phyloP scores from a whole-genome alignment of 2,888 invertebrate genomes.

The Aspidapion aeneum region DNA sequence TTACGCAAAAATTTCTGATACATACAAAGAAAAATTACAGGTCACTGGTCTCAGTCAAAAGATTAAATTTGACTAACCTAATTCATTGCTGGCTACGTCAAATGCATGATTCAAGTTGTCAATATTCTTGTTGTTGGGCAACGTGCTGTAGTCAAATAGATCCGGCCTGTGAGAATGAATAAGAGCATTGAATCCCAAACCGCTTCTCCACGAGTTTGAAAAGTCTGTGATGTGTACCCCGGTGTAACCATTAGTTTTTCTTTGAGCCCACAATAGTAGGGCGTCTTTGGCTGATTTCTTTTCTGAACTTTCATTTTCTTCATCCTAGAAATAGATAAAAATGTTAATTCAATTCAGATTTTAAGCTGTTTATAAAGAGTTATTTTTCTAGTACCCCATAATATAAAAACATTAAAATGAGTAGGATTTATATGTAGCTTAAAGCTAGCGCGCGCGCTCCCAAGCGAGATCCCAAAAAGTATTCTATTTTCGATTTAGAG shows the following conservation, averaged over 20 bases:
- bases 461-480: no score
- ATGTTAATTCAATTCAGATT: no score
- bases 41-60: no score
- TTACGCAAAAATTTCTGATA: no score
- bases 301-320: slow-evolving; percentile 94
- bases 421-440: no score
- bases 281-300: slow-evolving; percentile 99
- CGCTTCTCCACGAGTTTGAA: slow-evolving; percentile 92
- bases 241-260: slow-evolving; percentile 93
- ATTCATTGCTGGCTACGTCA: slow-evolving; percentile 86
- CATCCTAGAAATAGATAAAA: slow-evolving; percentile 68
- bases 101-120: slow-evolving; percentile 98
- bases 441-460: no score
- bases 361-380: no score
- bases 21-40: no score
- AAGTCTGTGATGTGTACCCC: slow-evolving; percentile 88
- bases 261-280: slow-evolving; percentile 95
- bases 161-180: slow-evolving; percentile 98
- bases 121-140: slow-evolving; percentile 80
- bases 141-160: slow-evolving; percentile 80
- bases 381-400: no score
- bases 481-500: no score
- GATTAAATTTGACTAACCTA: no score
- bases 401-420: no score
- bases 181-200: slow-evolving; percentile 96